Percentiles rank a stretch among this genome's conserved stretches.
phyloP scores from a whole-genome alignment of 2,797 vertebrate genomes.

The Eulemur albifrons region DNA sequence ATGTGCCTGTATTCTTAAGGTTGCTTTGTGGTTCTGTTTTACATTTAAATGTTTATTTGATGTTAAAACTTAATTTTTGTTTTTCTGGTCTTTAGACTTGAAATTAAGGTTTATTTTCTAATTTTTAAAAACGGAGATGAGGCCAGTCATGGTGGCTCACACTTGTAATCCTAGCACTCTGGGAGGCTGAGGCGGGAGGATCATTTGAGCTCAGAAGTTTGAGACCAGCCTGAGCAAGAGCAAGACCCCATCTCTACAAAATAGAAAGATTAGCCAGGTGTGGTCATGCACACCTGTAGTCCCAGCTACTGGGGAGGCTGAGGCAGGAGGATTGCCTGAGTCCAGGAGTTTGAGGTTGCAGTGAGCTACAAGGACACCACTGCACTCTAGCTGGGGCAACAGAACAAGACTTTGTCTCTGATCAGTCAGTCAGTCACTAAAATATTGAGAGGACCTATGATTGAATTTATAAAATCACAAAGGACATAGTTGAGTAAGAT shows the following conservation, averaged over 20 bases:
- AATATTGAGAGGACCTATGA: neutral
- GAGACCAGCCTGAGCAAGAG: neutral
- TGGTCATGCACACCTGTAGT: neutral
- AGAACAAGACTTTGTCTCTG: neutral
- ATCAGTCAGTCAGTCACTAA: neutral
- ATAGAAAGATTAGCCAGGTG: neutral
- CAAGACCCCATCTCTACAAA: neutral
- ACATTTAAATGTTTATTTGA: neutral
- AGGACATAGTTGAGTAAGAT: neutral
- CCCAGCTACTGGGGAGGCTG: neutral
- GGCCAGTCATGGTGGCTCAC: neutral
- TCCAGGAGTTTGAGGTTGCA: neutral
- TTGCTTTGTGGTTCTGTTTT: neutral
- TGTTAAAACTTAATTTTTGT: constrained; percentile 8
- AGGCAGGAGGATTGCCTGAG: neutral
- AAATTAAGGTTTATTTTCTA: neutral
- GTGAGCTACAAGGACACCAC: neutral
- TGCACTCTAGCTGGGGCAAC: neutral
- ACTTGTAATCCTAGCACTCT: neutral
- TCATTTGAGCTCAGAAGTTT: neutral
- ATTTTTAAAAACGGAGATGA: constrained; percentile 2
- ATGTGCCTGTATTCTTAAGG: neutral
- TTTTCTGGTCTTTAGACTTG: constrained; percentile 25
- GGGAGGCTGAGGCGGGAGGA: neutral
- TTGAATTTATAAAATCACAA: constrained; percentile 36